Conservation (phyloP, 2,797 vertebrate species). For the Cephalopachus bancanus region DNA sequence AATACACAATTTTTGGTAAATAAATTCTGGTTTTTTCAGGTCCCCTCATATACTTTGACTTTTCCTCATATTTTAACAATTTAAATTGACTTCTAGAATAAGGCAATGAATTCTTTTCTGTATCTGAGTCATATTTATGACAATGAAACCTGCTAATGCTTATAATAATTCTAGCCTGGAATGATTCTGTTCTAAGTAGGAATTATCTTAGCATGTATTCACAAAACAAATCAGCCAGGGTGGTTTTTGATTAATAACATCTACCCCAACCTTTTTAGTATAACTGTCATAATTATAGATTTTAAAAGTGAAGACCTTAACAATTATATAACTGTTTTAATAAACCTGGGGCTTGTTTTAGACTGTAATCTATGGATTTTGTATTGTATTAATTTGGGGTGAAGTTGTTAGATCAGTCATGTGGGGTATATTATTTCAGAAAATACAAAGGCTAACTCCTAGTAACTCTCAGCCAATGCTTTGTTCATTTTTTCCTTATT, state of each 20-base stretch:
- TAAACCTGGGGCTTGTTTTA: slow-evolving; percentile 60
- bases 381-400: slow-evolving; percentile 37
- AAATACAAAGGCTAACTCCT: slow-evolving; percentile 49
- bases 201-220: slow-evolving; percentile 87
- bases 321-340: slow-evolving; percentile 75
- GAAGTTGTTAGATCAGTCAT: background rate
- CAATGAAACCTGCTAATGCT: slow-evolving; percentile 79
- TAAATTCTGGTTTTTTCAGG: no score
- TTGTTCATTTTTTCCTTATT: background rate
- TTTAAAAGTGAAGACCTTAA: slow-evolving; percentile 70
- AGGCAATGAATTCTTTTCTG: slow-evolving; percentile 83
- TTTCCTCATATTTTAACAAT: slow-evolving; percentile 41
- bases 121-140: slow-evolving; percentile 80
- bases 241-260: slow-evolving; percentile 83
- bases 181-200: slow-evolving; percentile 83
- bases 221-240: slow-evolving; percentile 84
- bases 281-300: slow-evolving; percentile 85
- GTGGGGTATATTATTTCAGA: slow-evolving; percentile 14
- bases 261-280: slow-evolving; percentile 84
- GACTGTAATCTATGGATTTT: slow-evolving; percentile 23
- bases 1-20: no score
- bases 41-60: background rate
- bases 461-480: background rate
- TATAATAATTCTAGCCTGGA: slow-evolving; percentile 81
- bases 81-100: slow-evolving; percentile 76